A percentile compares a stretch with the other conserved stretches of the same genome.
Conservation (phyloP, 2,888 invertebrate genomes). For the Chloroclysta siterata region DNA sequence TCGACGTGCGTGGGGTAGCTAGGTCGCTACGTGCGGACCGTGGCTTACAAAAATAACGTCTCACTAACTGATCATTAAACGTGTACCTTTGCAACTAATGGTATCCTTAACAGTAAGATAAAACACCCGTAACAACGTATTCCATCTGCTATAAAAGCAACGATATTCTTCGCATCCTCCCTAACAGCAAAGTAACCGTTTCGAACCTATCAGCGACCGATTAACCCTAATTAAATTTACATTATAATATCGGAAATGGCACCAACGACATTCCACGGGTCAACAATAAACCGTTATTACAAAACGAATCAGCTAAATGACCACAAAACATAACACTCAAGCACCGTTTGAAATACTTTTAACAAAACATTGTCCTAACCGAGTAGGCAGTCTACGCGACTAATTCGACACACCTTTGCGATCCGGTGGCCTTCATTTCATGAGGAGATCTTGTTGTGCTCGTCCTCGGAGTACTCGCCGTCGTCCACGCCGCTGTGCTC, state of each 20-base stretch:
- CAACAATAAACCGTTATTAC: slow-evolving; percentile 77
- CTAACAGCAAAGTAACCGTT: slow-evolving; percentile 48
- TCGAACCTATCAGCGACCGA: slow-evolving; percentile 57
- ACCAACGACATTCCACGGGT: slow-evolving; percentile 83
- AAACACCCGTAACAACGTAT: slow-evolving; percentile 28
- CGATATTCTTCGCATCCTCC: slow-evolving; percentile 27
- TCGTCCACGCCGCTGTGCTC: slow-evolving; percentile 73
- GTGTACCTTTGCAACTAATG: slow-evolving; percentile 32
- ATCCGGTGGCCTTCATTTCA: slow-evolving; percentile 60
- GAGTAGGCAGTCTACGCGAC: slow-evolving; percentile 54
- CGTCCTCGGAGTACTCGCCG: slow-evolving; percentile 80
- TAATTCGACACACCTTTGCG: slow-evolving; percentile 51
- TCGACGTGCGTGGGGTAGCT: slow-evolving; percentile 30
- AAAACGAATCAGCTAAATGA: slow-evolving; percentile 72
- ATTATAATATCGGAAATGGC: slow-evolving; percentile 79
- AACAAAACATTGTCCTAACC: slow-evolving; percentile 71
- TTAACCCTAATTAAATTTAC: slow-evolving; percentile 67
- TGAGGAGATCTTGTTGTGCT: slow-evolving; percentile 71
- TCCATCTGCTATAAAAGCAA: slow-evolving; percentile 30
- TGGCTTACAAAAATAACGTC: slow-evolving; percentile 56
- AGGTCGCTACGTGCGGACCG: slow-evolving; percentile 37
- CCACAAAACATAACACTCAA: slow-evolving; percentile 81
- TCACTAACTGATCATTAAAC: slow-evolving; percentile 52
- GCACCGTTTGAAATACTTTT: slow-evolving; percentile 77
- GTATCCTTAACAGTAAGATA: slow-evolving; percentile 29